phyloP scores from a whole-genome alignment of 1,140 invertebrate genomes.

The Eurosta solidaginis region DNA sequence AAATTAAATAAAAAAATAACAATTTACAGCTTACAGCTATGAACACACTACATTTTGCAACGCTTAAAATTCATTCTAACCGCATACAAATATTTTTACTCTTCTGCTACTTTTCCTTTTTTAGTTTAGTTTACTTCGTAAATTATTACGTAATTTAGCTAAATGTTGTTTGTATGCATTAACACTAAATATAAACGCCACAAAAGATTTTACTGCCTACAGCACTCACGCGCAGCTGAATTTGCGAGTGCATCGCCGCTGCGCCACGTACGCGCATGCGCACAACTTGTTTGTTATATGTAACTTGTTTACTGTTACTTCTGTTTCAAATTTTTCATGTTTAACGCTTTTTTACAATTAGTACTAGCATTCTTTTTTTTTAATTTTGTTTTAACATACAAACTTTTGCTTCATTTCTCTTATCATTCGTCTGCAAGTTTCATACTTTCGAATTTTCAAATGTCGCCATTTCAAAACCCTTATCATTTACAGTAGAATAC shows the following conservation, averaged over 20 bases:
- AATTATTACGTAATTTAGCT: slow-evolving; percentile 24
- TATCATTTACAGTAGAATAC: no score
- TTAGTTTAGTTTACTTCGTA: background rate
- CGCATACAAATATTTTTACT: slow-evolving; percentile 15
- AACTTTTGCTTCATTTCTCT: no score
- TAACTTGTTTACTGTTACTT: no score
- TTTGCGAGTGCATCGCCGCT: no score
- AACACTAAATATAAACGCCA: background rate
- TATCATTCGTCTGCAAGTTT: no score
- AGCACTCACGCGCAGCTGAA: background rate
- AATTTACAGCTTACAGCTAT: slow-evolving; percentile 26
- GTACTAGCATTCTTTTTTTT: background rate
- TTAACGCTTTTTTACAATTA: background rate
- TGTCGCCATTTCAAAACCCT: no score
- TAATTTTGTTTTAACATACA: no score
- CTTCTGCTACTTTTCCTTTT: background rate
- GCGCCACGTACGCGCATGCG: no score
- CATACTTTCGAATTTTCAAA: no score
- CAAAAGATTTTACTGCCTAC: background rate
- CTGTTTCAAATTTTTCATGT: background rate
- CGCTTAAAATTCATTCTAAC: slow-evolving; percentile 12
- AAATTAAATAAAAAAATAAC: no score
- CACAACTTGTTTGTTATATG: no score
- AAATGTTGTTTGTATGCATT: background rate
- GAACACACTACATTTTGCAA: slow-evolving; percentile 26